A percentile compares a stretch with the other conserved stretches of the same genome.
Conservation (phyloP, 2,888 invertebrate genomes). For the Sphinx pinastri region DNA sequence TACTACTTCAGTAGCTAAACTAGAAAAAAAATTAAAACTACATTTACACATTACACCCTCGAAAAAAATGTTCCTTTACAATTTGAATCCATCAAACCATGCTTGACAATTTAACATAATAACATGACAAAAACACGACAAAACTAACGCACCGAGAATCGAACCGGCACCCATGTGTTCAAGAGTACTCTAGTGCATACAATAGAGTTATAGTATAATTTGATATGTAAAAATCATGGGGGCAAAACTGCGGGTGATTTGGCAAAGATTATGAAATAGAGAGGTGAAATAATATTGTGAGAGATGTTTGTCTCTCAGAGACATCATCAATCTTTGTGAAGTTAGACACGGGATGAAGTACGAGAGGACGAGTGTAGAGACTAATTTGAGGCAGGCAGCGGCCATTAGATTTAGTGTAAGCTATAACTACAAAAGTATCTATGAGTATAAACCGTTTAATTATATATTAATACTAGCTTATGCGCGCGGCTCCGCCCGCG, state of each 20-base stretch:
- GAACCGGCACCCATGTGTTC: constrained; percentile 75
- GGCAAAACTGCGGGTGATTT: constrained; percentile 51
- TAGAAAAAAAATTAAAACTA: background rate
- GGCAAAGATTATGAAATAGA: constrained; percentile 2
- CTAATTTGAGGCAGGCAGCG: too few relatives aligned
- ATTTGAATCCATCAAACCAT: constrained; percentile 43
- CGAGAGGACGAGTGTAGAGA: too few relatives aligned
- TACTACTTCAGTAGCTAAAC: background rate
- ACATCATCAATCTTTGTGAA: background rate
- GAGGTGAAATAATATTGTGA: background rate
- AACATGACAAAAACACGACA: constrained; percentile 45
- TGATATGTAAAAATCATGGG: constrained; percentile 72
- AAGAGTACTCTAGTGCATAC: constrained; percentile 68
- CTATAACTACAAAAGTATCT: too few relatives aligned
- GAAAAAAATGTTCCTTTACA: constrained; percentile 28
- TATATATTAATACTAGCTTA: too few relatives aligned
- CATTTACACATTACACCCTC: constrained; percentile 11
- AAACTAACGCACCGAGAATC: constrained; percentile 77
- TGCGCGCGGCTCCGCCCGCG: too few relatives aligned
- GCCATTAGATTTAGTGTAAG: too few relatives aligned
- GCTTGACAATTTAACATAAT: constrained; percentile 40
- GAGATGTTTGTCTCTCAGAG: constrained; percentile 14
- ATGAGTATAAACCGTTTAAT: too few relatives aligned
- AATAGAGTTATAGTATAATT: constrained; percentile 66
- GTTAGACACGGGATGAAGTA: too few relatives aligned